A percentile compares a stretch with the other conserved stretches of the same genome.
These are phyloP conservation scores for Sorex fumeus DNA, from an alignment of 2,113 vertebrate genomes.

Conservation along the genomic window DNA sequence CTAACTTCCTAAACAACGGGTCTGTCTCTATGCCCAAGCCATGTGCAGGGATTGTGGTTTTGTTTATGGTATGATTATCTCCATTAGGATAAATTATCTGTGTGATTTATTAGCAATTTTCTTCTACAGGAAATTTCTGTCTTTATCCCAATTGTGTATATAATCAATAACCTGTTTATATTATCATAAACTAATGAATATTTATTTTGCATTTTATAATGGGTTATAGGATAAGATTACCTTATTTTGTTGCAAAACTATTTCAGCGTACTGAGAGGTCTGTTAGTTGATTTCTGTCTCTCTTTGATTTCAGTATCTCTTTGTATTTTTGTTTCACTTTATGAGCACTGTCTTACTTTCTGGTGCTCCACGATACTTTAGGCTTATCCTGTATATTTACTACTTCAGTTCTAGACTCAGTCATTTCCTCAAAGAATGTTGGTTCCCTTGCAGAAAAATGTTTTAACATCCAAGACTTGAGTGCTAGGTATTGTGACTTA, in stretches of 20 bases:
- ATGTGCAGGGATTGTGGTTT: too few relatives aligned
- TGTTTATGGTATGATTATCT: neutral
- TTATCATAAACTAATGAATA: neutral
- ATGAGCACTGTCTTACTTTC: slow-evolving; percentile 19
- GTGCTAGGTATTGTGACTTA: neutral
- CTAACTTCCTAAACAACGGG: neutral
- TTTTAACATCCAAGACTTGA: slow-evolving; percentile 18
- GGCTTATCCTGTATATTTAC: neutral
- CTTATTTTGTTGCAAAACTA: neutral
- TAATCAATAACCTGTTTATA: neutral
- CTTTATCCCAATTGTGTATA: neutral
- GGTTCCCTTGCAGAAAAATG: neutral
- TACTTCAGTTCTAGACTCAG: neutral
- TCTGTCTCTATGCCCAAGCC: neutral
- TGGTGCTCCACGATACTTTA: neutral
- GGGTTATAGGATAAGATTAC: neutral
- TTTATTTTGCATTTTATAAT: neutral
- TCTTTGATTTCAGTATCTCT: neutral
- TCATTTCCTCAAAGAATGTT: neutral
- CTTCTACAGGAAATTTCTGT: neutral
- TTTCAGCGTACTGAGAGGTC: neutral
- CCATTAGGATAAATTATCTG: neutral
- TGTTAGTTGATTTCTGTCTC: neutral
- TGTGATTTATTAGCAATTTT: slow-evolving; percentile 28
- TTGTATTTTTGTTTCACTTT: neutral